A percentile compares a stretch with the other conserved stretches of the same genome.
Conservation (phyloP, 2,888 invertebrate genomes). For the Sceliomorpha sp. region DNA sequence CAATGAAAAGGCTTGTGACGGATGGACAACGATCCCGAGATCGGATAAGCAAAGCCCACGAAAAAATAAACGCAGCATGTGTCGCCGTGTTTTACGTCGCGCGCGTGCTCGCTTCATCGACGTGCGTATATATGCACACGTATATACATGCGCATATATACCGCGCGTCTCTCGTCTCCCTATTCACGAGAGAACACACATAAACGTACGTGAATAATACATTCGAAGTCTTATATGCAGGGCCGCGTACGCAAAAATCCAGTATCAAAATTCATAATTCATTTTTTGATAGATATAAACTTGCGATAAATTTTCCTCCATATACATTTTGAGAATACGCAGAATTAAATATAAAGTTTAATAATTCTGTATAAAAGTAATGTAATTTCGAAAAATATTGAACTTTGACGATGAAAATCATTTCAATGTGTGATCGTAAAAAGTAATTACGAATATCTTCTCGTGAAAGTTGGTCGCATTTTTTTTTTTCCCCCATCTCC, state of each 20-base stretch:
- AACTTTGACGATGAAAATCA: too few species aligned
- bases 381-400: too few species aligned
- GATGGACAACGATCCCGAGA: constrained; percentile 37
- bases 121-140: too few species aligned
- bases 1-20: constrained; percentile 39
- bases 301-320: too few species aligned
- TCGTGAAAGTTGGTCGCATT: too few species aligned
- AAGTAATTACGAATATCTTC: too few species aligned
- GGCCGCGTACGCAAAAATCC: constrained; percentile 7
- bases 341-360: too few species aligned
- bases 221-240: constrained; percentile 7
- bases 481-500: too few species aligned
- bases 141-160: constrained; percentile 7
- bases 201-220: constrained; percentile 42
- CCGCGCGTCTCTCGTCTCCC: constrained; percentile 15
- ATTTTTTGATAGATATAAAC: too few species aligned
- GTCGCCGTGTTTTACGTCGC: constrained; percentile 44
- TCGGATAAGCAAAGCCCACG: constrained; percentile 39
- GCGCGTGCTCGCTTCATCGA: constrained; percentile 33
- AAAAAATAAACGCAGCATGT: constrained; percentile 47
- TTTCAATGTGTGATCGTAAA: too few species aligned
- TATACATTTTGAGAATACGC: too few species aligned
- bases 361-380: too few species aligned
- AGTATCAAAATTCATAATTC: constrained; percentile 29
- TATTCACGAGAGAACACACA: constrained; percentile 22